Evolutionary conservation across 2,888 invertebrate species (phyloP), one percentile per base, ranked within the genome.

Genomic region (Thysanoteuthis rhombus): DNA sequence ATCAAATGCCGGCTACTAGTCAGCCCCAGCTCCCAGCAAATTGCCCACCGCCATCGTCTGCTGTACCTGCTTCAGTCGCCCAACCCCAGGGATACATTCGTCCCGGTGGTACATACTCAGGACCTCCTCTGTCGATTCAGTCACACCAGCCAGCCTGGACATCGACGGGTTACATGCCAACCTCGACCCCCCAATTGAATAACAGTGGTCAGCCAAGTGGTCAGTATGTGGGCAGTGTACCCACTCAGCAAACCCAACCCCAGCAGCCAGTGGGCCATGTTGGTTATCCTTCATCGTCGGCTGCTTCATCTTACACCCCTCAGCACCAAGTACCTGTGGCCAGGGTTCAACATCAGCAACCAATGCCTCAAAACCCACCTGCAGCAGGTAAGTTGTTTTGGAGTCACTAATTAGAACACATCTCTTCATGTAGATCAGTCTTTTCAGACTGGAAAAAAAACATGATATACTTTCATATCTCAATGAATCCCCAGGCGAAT

Each of bases 141-240:
- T 52, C 52, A 52, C 52, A 52, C 28, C 52, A 52, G 52, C 25
- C 52, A 40, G 16, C 45, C 39, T 93, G 92, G 89, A 28, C 45
- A 12, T 75, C 47, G 6, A 12, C 89, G 2, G 38, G 42, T 12
- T 90, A 89, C 28, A 58, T 89, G 89, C 94, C 52, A 42, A 47
- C 32, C 6, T 90, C 90, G 4, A 75, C 93, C 36, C 94, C 93
- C 32, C 93, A 93, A 92, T 94, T 93, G 92, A 89, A 40, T 90
- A 93, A 93, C 75, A 93, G 45, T 93, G 90, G 58, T 75, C 91
- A 91, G 16, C 91, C 91, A 25, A n/a, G 42, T 92, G 92, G 92
- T 92, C 92, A 92, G 40, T 92, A 45, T 42, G n/a, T 42, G 32
- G 45, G 92, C 40, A 45, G 45, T 92, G 92, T 42, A 5, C 92